Percentiles rank a stretch among this genome's conserved stretches.
Evolutionary conservation across 2,797 vertebrate genomes (phyloP).

Genomic region (Rhincodon typus): DNA sequence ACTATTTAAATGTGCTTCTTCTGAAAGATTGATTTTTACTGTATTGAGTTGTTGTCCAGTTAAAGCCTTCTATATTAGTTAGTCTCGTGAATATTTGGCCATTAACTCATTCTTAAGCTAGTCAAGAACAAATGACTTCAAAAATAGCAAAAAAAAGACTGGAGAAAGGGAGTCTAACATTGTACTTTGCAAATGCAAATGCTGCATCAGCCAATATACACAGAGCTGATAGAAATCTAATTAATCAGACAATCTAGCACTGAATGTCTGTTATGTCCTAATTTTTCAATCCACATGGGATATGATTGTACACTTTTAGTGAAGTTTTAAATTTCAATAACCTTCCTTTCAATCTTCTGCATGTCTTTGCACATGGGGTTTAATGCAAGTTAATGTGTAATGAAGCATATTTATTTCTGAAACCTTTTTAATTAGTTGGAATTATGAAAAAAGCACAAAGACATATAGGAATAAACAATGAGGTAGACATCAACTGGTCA

Average conservation of each 20-base stretch:
- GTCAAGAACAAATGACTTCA: background rate
- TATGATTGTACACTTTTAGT: constrained; percentile 49
- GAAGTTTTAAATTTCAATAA: constrained; percentile 48
- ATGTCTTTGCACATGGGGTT: constrained; percentile 32
- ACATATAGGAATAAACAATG: constrained; percentile 45
- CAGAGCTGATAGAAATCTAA: constrained; percentile 52
- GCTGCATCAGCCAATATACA: constrained; percentile 49
- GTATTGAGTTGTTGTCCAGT: background rate
- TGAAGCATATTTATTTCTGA: constrained; percentile 48
- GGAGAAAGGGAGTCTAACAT: no score
- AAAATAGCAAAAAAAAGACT: background rate
- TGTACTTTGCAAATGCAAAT: constrained; percentile 46
- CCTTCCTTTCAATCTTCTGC: constrained; percentile 42
- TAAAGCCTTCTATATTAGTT: constrained; percentile 7
- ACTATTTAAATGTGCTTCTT: background rate
- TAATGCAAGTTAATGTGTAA: constrained; percentile 42
- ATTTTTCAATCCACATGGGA: constrained; percentile 50
- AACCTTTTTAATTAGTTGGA: constrained; percentile 50
- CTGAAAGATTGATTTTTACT: constrained; percentile 14
- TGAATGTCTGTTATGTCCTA: constrained; percentile 47
- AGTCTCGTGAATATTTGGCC: constrained; percentile 14
- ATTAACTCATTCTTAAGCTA: background rate
- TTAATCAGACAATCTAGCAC: constrained; percentile 53
- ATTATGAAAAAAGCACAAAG: constrained; percentile 37
- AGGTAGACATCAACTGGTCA: constrained; percentile 38